Evolutionary conservation across 2,888 invertebrate genomes (phyloP).

Genomic region (Ormyrus rosae): DNA sequence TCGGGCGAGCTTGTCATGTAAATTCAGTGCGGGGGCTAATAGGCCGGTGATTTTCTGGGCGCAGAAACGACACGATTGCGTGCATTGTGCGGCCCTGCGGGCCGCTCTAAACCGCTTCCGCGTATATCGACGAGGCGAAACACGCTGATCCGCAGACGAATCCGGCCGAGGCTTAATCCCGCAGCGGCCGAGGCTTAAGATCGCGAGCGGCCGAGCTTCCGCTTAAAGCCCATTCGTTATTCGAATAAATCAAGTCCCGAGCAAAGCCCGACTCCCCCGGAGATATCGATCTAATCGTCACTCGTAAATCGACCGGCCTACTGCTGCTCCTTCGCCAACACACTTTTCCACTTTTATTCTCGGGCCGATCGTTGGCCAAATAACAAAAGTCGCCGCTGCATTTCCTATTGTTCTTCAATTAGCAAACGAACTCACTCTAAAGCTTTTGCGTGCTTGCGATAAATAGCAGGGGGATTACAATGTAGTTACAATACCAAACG

Average conservation of each 20-base stretch:
- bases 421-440: no score
- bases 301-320: slow-evolving; percentile 48
- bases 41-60: slow-evolving; percentile 36
- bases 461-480: no score
- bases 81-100: slow-evolving; percentile 25
- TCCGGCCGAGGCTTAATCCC: slow-evolving; percentile 54
- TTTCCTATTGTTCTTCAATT: no score
- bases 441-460: no score
- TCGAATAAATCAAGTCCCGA: slow-evolving; percentile 50
- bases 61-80: slow-evolving; percentile 45
- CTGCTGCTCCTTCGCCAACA: not conserved
- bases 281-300: slow-evolving; percentile 55
- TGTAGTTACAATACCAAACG: no score
- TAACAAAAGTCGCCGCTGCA: no score
- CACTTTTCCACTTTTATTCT: no score
- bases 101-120: slow-evolving; percentile 50
- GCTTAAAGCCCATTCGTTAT: slow-evolving; percentile 48
- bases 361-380: no score
- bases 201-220: slow-evolving; percentile 7
- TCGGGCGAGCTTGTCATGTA: slow-evolving; percentile 24
- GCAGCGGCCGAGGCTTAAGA: slow-evolving; percentile 33
- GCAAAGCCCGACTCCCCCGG: slow-evolving; percentile 2
- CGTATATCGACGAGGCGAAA: slow-evolving; percentile 20
- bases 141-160: slow-evolving; percentile 60
- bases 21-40: slow-evolving; percentile 34